Percentiles rank a stretch among this genome's conserved stretches.
These are phyloP conservation scores for Ommatoiulus sabulosus DNA, from an alignment of 2,888 invertebrate species.

Conservation along the genomic window DNA sequence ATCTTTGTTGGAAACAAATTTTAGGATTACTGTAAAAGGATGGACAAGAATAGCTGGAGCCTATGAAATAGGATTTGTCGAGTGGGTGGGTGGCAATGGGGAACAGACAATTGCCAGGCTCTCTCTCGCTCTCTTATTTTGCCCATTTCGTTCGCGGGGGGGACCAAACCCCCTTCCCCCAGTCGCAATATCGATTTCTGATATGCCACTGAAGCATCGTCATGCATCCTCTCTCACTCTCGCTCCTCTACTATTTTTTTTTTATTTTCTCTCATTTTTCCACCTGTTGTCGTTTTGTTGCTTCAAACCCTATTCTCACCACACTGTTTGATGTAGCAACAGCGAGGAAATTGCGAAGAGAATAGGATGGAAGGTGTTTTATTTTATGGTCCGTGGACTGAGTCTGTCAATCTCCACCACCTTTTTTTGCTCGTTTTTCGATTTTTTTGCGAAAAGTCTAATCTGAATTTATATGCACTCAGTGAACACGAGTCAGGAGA, in stretches of 20 bases:
- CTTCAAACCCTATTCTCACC: constrained; percentile 36
- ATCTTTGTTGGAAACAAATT: constrained; percentile 51
- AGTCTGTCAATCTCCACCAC: neutral
- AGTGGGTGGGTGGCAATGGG: constrained; percentile 20
- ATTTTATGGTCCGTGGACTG: constrained; percentile 43
- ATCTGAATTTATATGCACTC: constrained; percentile 40
- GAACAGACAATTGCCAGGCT: neutral
- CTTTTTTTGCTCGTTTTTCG: neutral
- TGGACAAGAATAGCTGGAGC: constrained; percentile 50
- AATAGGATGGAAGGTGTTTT: constrained; percentile 43
- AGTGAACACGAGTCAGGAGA: constrained; percentile 11
- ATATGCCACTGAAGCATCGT: constrained; percentile 15
- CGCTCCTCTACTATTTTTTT: neutral
- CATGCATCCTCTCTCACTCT: constrained; percentile 24
- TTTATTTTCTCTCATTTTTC: constrained; percentile 40
- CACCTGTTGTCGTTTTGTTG: constrained; percentile 43
- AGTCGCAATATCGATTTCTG: constrained; percentile 30
- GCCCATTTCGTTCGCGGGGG: constrained; percentile 4
- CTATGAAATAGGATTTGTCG: constrained; percentile 49
- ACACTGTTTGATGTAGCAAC: constrained; percentile 24
- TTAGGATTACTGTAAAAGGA: constrained; percentile 52
- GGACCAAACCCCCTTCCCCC: neutral
- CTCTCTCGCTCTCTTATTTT: neutral
- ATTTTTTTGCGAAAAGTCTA: neutral
- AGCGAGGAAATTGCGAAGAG: constrained; percentile 24